A percentile compares a stretch with the other conserved stretches of the same genome.
Conservation (phyloP, 2,113 vertebrate genomes). For the Chiloscyllium plagiosum region DNA sequence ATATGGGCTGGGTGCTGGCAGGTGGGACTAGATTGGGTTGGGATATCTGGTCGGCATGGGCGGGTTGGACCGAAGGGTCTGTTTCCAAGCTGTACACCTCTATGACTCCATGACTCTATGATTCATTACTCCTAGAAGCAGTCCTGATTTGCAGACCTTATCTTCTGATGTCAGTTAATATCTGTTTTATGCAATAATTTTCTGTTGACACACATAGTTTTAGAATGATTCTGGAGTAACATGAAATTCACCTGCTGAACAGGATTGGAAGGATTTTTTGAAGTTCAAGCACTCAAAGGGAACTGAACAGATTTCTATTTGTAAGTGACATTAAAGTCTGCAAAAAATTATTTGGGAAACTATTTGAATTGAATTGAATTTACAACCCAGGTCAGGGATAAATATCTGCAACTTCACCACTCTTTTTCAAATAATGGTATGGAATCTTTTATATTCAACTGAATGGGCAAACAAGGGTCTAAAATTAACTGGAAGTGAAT, state of each 20-base stretch:
- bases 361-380: too few species aligned
- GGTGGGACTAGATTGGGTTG: too few species aligned
- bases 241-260: too few species aligned
- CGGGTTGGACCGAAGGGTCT: too few species aligned
- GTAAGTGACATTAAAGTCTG: neutral
- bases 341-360: neutral
- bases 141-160: too few species aligned
- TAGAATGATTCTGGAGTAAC: neutral
- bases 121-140: too few species aligned
- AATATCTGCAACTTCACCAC: neutral
- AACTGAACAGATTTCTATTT: neutral
- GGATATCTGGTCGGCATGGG: too few species aligned
- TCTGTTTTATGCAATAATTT: neutral
- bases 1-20: too few species aligned
- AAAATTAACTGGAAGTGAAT: neutral
- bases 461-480: neutral
- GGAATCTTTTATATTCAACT: neutral
- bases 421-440: neutral
- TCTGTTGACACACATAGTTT: neutral
- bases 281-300: neutral
- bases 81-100: too few species aligned
- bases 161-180: too few species aligned
- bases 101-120: too few species aligned
- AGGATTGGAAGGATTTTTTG: neutral
- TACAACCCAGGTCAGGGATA: too few species aligned